These are phyloP conservation scores for Kryptolebias ocellatus DNA, from an alignment of 2,797 vertebrate species.

Conservation along the genomic window DNA sequence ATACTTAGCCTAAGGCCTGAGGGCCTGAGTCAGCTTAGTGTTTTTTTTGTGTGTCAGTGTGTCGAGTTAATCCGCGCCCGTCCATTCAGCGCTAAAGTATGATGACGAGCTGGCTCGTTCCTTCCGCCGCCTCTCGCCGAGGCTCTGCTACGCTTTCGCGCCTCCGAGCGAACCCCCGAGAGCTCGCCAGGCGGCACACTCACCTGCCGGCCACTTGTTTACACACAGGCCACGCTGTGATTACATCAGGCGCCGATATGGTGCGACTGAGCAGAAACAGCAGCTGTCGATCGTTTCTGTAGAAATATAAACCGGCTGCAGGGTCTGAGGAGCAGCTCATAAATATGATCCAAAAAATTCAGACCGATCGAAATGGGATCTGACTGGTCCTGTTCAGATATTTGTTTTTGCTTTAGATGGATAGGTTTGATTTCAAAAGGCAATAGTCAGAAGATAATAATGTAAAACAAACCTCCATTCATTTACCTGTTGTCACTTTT, in stretches of 20 bases:
- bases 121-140: constrained; percentile 17
- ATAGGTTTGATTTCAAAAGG: no score
- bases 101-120: constrained; percentile 39
- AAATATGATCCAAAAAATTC: no score
- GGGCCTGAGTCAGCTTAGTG: background rate
- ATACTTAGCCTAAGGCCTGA: background rate
- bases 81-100: constrained; percentile 42
- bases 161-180: constrained; percentile 35
- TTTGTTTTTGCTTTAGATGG: no score
- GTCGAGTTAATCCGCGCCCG: constrained; percentile 25
- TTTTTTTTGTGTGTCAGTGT: constrained; percentile 39
- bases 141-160: constrained; percentile 38
- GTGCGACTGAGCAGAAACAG: constrained; percentile 22
- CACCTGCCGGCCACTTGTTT: constrained; percentile 37
- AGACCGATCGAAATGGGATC: background rate
- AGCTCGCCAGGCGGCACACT: background rate
- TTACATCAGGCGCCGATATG: constrained; percentile 20
- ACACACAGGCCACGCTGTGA: constrained; percentile 12
- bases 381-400: no score
- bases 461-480: no score
- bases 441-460: no score
- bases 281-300: constrained; percentile 21
- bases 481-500: no score
- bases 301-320: background rate
- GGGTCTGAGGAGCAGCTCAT: background rate